Base-by-base conservation (phyloP, 2,113 vertebrate species). In the Nematolebias whitei region DNA sequence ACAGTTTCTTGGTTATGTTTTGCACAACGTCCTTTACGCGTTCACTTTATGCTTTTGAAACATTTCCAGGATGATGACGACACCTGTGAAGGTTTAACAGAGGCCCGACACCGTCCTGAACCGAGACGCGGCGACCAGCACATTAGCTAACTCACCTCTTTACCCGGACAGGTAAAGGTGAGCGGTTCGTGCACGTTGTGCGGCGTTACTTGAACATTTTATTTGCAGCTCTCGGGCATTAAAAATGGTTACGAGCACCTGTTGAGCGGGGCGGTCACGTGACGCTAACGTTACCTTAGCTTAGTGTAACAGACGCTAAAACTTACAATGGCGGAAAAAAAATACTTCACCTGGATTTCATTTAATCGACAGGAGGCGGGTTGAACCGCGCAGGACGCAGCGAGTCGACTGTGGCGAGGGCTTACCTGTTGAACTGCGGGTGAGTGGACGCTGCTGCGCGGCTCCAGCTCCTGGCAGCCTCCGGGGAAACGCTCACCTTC, bases 401-500 rank as follows among this genome's bases (percentile, higher is more conserved):
- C 14, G 10, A 5, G 5, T n/a, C 23, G 32, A 41, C 11, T 0
- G 49, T 2, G 40, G 4, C 1, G n/a, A 41, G 23, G 4, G 49
- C 85, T 80, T 69, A 92, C 91, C 89, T 91, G 81, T 47, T 11
- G 68, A 55, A 10, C 9, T 10, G 9, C 32, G 5, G 5, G 32
- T 35, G 32, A 35, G 10, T 35, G 32, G 32, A 29, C 68, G 75
- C 80, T 66, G 74, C 83, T 51, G 57, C 55, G 32, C 62, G 18
- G 48, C 64, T 69, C 71, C 64, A 29, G 68, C 67, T 70, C 55
- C 53, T 1, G 68, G 41, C 83, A 68, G 68, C 71, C 84, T 82
- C 79, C 83, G 85, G 86, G 78, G 69, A 90, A 89, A 74, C 7
- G 88, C 90, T 92, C 92, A 90, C 92, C 92, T 91, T 92, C 26